These are phyloP conservation scores for Lasiurus borealis DNA, from an alignment of 2,113 vertebrate genomes.

Conservation along the genomic window DNA sequence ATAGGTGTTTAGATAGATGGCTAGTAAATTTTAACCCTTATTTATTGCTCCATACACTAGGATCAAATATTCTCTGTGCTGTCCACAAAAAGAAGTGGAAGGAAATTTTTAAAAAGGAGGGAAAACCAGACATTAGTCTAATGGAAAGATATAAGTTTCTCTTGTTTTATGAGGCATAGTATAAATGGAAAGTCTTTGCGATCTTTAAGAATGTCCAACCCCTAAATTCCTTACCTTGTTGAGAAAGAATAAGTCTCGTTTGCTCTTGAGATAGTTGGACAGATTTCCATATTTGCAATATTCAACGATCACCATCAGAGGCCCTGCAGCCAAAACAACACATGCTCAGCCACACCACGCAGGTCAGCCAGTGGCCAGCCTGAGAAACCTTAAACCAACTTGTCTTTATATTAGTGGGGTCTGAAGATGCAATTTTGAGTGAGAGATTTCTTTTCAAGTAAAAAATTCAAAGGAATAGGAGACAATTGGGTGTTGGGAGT, in stretches of 20 bases:
- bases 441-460: not conserved
- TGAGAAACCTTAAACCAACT: not conserved
- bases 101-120: not conserved
- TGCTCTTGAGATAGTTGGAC: slow-evolving; percentile 95
- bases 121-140: not conserved
- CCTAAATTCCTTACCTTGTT: slow-evolving; percentile 87
- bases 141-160: not conserved
- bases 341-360: not conserved
- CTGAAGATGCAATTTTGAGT: not conserved
- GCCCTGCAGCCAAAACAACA: slow-evolving; percentile 87
- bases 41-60: not conserved
- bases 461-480: not conserved
- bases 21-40: not conserved
- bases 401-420: not conserved
- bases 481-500: not conserved
- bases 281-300: slow-evolving; percentile 96
- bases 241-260: slow-evolving; percentile 92
- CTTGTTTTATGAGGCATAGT: not conserved
- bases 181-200: not conserved
- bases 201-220: not conserved
- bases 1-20: not conserved
- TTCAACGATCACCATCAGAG: slow-evolving; percentile 97
- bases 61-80: not conserved
- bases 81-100: not conserved
- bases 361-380: not conserved